These are phyloP conservation scores for Erebia palarica DNA, from an alignment of 2,888 invertebrate species.

Conservation along the genomic window DNA sequence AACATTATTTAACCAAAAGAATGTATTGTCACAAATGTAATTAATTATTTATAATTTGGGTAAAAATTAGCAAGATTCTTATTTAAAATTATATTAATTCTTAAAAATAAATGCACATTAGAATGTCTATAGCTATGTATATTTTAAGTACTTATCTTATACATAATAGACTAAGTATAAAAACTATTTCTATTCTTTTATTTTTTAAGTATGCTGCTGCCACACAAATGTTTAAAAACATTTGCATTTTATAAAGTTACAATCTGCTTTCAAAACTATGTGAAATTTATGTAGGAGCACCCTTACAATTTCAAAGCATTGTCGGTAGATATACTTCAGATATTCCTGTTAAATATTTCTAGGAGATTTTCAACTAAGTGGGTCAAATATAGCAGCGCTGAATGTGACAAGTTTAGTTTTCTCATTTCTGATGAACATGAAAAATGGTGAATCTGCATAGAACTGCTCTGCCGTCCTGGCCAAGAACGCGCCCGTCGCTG, in stretches of 20 bases:
- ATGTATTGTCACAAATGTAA: too few relatives aligned
- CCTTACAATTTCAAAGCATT: too few relatives aligned
- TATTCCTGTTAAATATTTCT: background rate
- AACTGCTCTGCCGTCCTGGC: slow-evolving; percentile 76
- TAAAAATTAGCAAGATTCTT: background rate
- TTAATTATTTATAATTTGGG: background rate
- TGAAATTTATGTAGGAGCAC: too few relatives aligned
- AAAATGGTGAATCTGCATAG: slow-evolving; percentile 86
- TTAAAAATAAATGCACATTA: slow-evolving; percentile 11
- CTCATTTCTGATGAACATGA: slow-evolving; percentile 88
- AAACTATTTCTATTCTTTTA: background rate
- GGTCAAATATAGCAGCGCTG: slow-evolving; percentile 86
- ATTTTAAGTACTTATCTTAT: background rate
- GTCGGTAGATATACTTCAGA: background rate
- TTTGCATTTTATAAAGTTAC: too few relatives aligned
- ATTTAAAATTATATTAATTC: background rate
- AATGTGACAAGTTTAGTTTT: slow-evolving; percentile 85
- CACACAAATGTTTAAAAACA: too few relatives aligned
- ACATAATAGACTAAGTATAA: slow-evolving; percentile 12
- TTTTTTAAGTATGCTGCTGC: too few relatives aligned
- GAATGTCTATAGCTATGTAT: background rate
- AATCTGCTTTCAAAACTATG: too few relatives aligned
- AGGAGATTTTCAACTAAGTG: slow-evolving; percentile 52
- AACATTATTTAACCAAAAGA: too few relatives aligned
- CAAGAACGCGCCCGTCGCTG: slow-evolving; percentile 83